Evolutionary conservation across 2,888 invertebrate species (phyloP).

Genomic region (Epicampocera succincta): DNA sequence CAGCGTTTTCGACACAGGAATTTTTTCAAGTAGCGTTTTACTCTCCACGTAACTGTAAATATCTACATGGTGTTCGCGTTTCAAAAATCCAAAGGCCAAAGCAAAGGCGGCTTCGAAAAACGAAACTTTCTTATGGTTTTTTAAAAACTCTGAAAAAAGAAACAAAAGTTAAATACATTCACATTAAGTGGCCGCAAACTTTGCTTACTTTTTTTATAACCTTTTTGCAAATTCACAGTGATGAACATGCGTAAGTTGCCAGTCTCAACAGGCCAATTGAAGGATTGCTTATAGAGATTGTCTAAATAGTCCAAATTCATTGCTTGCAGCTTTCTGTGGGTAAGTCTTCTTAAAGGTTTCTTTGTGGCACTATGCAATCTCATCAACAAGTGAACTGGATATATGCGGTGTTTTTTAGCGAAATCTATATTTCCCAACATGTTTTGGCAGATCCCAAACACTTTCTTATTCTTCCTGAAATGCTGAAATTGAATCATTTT

Average conservation of each 20-base stretch:
- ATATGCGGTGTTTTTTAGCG: conserved; percentile 72
- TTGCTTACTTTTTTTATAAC: conserved; percentile 76
- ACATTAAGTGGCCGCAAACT: not conserved
- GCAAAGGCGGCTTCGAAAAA: conserved; percentile 78
- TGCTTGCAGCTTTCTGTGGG: conserved; percentile 52
- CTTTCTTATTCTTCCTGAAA: conserved; percentile 67
- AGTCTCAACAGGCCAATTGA: conserved; percentile 70
- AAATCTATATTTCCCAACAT: conserved; percentile 71
- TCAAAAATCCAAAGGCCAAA: conserved; percentile 78
- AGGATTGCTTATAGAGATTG: conserved; percentile 73
- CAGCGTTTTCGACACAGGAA: conserved; percentile 9
- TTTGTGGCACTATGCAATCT: conserved; percentile 67
- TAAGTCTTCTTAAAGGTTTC: conserved; percentile 11
- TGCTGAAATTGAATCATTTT: conserved; percentile 71
- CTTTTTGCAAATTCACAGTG: conserved; percentile 78
- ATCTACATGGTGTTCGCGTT: conserved; percentile 73
- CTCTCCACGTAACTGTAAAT: conserved; percentile 75
- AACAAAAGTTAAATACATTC: not conserved
- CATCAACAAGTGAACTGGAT: conserved; percentile 75
- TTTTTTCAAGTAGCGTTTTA: conserved; percentile 67
- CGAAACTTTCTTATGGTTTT: conserved; percentile 71
- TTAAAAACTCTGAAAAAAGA: conserved; percentile 71
- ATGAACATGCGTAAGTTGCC: conserved; percentile 74
- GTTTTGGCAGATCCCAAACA: conserved; percentile 68
- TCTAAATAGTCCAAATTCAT: conserved; percentile 68